These are phyloP conservation scores for Calonectris borealis DNA, from an alignment of 2,113 vertebrate species.

Conservation along the genomic window DNA sequence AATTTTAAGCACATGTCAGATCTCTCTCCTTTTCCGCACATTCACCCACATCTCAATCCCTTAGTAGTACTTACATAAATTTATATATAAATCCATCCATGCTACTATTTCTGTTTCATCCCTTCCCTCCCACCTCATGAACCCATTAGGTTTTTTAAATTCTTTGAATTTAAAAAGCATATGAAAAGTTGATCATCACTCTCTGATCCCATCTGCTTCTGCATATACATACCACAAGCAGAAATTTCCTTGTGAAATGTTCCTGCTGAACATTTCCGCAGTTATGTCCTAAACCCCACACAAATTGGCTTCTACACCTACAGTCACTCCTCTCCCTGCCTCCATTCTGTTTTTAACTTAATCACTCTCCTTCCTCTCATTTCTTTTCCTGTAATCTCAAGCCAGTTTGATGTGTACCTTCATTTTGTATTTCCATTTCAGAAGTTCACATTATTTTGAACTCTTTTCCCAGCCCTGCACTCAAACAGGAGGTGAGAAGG, in stretches of 20 bases:
- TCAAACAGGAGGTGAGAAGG: background rate
- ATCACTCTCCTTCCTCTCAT: background rate
- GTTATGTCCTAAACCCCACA: background rate
- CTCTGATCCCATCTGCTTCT: constrained; percentile 41
- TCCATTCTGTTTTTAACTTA: background rate
- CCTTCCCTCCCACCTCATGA: constrained; percentile 9
- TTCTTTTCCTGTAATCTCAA: background rate
- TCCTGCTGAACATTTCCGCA: background rate
- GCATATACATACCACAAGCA: background rate
- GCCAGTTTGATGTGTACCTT: background rate
- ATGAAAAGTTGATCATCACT: constrained; percentile 18
- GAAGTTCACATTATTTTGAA: background rate
- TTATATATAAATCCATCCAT: background rate
- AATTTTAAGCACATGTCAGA: background rate
- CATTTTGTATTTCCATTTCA: background rate
- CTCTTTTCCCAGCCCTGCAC: background rate
- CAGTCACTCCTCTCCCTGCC: background rate
- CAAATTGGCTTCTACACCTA: background rate
- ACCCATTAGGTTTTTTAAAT: background rate
- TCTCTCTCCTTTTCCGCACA: background rate
- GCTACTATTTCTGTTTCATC: constrained; percentile 1
- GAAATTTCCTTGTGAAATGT: constrained; percentile 8
- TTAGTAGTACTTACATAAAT: background rate
- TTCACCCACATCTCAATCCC: constrained; percentile 16
- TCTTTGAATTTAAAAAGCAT: constrained; percentile 1